A percentile compares a stretch with the other conserved stretches of the same genome.
Conservation (phyloP, 2,888 invertebrate species). For the Celastrina argiolus region DNA sequence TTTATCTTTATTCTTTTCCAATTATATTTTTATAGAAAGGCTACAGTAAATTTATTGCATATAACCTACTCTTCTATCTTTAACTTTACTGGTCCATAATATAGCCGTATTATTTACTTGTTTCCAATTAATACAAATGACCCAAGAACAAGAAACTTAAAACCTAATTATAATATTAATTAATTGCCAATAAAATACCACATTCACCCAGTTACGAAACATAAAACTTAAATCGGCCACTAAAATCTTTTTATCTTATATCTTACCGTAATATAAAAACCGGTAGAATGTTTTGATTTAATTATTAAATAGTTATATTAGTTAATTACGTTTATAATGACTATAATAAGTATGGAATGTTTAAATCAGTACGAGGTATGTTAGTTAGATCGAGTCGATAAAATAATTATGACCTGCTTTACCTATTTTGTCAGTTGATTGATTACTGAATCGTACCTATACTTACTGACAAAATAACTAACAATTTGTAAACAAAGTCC, state of each 20-base stretch:
- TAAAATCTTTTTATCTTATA: neutral
- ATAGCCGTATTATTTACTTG: neutral
- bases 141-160: conserved; percentile 11
- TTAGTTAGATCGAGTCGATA: conserved; percentile 1
- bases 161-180: conserved; percentile 8
- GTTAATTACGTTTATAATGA: conserved; percentile 9
- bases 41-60: too few species aligned
- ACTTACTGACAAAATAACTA: neutral
- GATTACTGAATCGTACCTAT: neutral
- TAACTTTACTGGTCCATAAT: neutral
- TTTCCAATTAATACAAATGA: neutral
- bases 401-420: neutral
- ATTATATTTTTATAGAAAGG: too few species aligned
- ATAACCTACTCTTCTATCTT: neutral
- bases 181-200: neutral
- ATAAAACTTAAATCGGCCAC: neutral
- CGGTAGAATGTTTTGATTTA: neutral
- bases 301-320: conserved; percentile 7
- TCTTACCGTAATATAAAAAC: conserved; percentile 16
- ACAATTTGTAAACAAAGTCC: neutral
- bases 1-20: too few species aligned
- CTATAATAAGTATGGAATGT: conserved; percentile 13
- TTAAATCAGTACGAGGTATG: neutral
- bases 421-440: neutral
- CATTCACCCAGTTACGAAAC: conserved; percentile 6